Evolutionary conservation across 2,797 vertebrate genomes (phyloP).

Genomic region (Nasua narica): DNA sequence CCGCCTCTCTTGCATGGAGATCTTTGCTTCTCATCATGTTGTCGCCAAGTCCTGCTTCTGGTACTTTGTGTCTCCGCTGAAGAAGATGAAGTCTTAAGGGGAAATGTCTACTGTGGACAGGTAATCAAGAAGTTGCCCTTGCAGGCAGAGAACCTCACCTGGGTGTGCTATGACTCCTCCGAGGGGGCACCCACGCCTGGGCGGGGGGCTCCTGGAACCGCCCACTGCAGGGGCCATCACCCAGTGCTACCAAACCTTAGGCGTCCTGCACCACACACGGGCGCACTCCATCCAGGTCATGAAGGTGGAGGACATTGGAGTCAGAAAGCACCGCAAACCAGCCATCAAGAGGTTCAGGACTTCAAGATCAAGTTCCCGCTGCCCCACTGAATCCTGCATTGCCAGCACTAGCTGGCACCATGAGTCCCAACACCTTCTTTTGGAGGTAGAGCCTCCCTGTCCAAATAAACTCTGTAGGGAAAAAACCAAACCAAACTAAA

Average conservation of each 20-base stretch:
- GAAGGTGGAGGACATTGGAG: not conserved
- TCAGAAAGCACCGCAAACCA: not conserved
- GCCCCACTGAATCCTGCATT: not conserved
- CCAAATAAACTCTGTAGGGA: not conserved
- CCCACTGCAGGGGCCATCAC: not conserved
- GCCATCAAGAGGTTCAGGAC: not conserved
- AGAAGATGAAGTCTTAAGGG: not conserved
- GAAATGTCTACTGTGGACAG: not conserved
- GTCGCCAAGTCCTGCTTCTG: not conserved
- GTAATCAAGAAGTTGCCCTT: not conserved
- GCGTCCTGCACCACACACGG: accelerated
- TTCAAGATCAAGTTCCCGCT: not conserved
- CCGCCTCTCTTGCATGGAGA: accelerated
- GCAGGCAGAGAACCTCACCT: not conserved
- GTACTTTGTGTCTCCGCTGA: not conserved
- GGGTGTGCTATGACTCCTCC: not conserved
- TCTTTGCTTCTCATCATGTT: not conserved
- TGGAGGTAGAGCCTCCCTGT: not conserved
- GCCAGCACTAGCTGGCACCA: not conserved
- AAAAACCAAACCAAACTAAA: not conserved
- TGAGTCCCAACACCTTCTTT: not conserved
- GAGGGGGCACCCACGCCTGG: not conserved
- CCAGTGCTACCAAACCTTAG: not conserved
- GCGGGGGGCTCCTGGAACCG: accelerated
- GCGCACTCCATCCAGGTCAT: not conserved